phyloP scores from a whole-genome alignment of 2,113 vertebrate species.

The Platycercus adscitus region DNA sequence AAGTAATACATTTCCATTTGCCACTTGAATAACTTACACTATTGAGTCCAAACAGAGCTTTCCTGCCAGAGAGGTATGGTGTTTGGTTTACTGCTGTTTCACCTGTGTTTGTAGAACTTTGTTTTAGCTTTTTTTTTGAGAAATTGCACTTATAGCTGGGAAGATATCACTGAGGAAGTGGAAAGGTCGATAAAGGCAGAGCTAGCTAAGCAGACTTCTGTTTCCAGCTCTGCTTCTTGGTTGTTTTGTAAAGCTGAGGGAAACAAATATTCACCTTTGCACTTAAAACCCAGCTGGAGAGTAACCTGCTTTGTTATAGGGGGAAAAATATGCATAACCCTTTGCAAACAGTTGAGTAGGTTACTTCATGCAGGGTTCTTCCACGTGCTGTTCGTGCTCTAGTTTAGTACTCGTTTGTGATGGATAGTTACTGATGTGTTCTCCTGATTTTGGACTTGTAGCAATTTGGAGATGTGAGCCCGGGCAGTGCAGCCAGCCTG shows the following conservation, averaged over 20 bases:
- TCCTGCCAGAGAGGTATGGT: background rate
- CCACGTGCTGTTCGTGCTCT: rapidly evolving
- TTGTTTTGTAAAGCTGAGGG: background rate
- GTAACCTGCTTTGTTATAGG: background rate
- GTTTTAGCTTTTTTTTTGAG: background rate
- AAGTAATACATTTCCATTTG: background rate
- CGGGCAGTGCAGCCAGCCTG: background rate
- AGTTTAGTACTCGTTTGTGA: background rate
- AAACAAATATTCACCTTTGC: background rate
- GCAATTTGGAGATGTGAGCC: background rate
- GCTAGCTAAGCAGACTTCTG: background rate
- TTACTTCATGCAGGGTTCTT: rapidly evolving
- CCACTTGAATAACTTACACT: background rate
- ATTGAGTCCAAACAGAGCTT: background rate
- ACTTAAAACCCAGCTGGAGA: background rate
- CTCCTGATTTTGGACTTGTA: background rate
- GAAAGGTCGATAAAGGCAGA: background rate
- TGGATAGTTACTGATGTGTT: background rate
- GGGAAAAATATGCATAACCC: rapidly evolving
- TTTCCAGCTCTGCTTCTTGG: background rate
- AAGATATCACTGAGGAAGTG: background rate
- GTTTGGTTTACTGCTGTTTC: background rate
- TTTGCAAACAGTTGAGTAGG: background rate
- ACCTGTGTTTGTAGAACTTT: background rate
- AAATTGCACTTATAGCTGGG: background rate